A percentile compares a stretch with the other conserved stretches of the same genome.
Conservation (phyloP, 2,888 invertebrate species). For the Creontiades dilutus region DNA sequence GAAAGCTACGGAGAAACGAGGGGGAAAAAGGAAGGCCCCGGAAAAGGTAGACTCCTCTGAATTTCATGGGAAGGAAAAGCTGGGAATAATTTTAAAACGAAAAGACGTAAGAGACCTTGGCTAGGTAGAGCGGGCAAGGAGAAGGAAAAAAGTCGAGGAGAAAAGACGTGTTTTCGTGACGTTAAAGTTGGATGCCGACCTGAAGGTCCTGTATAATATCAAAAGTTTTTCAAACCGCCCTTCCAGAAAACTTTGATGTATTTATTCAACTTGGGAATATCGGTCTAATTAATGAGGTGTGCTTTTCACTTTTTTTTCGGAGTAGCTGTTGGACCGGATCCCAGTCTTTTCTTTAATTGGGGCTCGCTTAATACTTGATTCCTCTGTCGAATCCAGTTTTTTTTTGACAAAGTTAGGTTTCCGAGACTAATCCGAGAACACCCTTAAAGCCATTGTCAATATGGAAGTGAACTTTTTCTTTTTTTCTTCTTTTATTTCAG, state of each 20-base stretch:
- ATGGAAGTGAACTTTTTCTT: neutral
- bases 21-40: neutral
- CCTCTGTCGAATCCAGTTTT: neutral
- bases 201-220: conserved; percentile 39
- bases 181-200: conserved; percentile 35
- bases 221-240: conserved; percentile 8
- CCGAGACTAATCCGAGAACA: neutral
- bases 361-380: conserved; percentile 18
- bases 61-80: conserved; percentile 36
- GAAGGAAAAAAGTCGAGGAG: neutral
- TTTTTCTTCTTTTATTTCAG: neutral
- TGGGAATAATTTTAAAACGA: conserved; percentile 32
- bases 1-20: neutral
- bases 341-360: conserved; percentile 16
- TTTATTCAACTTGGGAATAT: conserved; percentile 38
- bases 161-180: conserved; percentile 32
- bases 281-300: conserved; percentile 42
- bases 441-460: neutral
- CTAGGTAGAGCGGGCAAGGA: neutral
- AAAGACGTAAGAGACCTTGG: conserved; percentile 29
- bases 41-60: conserved; percentile 42
- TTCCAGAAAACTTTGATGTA: conserved; percentile 34
- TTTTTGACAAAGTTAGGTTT: neutral
- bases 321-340: conserved; percentile 8
- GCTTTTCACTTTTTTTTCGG: neutral